Percentiles rank a stretch among this genome's conserved stretches.
These are phyloP conservation scores for Actinernus sp. DNA, from an alignment of 92 coral and sea anemone genomes.

Conservation along the genomic window DNA sequence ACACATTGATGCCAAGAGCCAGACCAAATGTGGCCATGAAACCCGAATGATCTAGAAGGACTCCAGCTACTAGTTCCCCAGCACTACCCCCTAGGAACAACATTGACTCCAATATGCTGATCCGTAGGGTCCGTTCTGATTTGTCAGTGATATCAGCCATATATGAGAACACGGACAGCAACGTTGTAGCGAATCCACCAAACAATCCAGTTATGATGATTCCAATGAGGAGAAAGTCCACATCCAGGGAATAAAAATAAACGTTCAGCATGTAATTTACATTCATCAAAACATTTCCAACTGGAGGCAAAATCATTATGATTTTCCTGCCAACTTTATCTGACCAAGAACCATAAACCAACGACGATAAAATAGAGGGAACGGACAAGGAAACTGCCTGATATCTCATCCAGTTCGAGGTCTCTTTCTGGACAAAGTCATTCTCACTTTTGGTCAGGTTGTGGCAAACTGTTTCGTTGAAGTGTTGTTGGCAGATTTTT, in stretches of 20 bases:
- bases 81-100: slow-evolving; percentile 82
- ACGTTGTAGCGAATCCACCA: slow-evolving; percentile 87
- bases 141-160: slow-evolving; percentile 91
- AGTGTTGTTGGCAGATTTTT: slow-evolving; percentile 77
- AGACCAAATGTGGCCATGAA: slow-evolving; percentile 86
- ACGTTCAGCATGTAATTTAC: slow-evolving; percentile 73
- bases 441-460: slow-evolving; percentile 68
- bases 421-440: slow-evolving; percentile 62
- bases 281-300: slow-evolving; percentile 71
- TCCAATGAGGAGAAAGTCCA: slow-evolving; percentile 78
- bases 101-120: slow-evolving; percentile 93
- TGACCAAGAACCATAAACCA: slow-evolving; percentile 94
- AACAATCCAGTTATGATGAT: slow-evolving; percentile 72
- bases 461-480: slow-evolving; percentile 66
- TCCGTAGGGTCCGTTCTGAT: slow-evolving; percentile 74
- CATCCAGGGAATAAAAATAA: slow-evolving; percentile 64
- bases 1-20: slow-evolving; percentile 50
- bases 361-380: slow-evolving; percentile 80
- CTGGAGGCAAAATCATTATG: slow-evolving; percentile 72
- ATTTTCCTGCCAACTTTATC: slow-evolving; percentile 89
- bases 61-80: slow-evolving; percentile 83
- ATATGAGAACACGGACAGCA: slow-evolving; percentile 87
- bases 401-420: slow-evolving; percentile 89
- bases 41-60: slow-evolving; percentile 70
- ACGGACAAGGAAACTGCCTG: slow-evolving; percentile 68